Evolutionary conservation across 2,888 invertebrate species (phyloP).

Genomic region (Hirtodrosophila trivittata): DNA sequence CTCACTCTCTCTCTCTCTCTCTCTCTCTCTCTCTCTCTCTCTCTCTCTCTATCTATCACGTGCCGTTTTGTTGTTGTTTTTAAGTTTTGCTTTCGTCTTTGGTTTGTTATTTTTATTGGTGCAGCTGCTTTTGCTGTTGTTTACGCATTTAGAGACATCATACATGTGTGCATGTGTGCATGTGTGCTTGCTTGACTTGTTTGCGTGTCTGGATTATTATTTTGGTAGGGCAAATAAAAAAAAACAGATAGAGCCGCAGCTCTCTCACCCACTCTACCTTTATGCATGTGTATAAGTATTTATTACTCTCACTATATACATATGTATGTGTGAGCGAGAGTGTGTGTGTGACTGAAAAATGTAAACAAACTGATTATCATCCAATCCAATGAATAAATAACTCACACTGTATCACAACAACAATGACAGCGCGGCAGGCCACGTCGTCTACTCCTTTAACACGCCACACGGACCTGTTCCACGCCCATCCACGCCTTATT

Average conservation of each 20-base stretch:
- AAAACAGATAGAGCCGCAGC: conserved; percentile 45
- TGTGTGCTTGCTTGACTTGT: conserved; percentile 34
- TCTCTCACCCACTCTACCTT: conserved; percentile 20
- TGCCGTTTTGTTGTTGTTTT: conserved; percentile 33
- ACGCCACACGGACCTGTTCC: conserved; percentile 25
- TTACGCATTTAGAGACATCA: conserved; percentile 62
- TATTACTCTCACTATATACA: not conserved
- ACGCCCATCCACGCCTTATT: not conserved
- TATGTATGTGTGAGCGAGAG: conserved; percentile 28
- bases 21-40: conserved; percentile 10
- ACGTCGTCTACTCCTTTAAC: conserved; percentile 53
- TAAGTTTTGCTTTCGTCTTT: conserved; percentile 30
- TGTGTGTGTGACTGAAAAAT: conserved; percentile 74
- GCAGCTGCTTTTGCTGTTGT: conserved; percentile 72
- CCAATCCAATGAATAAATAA: conserved; percentile 82
- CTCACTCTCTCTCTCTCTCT: conserved; percentile 7
- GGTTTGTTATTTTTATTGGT: conserved; percentile 60
- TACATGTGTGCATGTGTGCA: conserved; percentile 5
- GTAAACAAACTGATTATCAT: conserved; percentile 83
- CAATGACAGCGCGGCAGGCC: conserved; percentile 33
- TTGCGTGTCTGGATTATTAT: conserved; percentile 68
- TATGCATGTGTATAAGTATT: not conserved
- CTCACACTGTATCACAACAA: conserved; percentile 36
- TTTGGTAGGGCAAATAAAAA: conserved; percentile 79
- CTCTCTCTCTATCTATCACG: conserved; percentile 20